phyloP scores from a whole-genome alignment of 2,888 invertebrate genomes.

The Amphimallon solstitiale region DNA sequence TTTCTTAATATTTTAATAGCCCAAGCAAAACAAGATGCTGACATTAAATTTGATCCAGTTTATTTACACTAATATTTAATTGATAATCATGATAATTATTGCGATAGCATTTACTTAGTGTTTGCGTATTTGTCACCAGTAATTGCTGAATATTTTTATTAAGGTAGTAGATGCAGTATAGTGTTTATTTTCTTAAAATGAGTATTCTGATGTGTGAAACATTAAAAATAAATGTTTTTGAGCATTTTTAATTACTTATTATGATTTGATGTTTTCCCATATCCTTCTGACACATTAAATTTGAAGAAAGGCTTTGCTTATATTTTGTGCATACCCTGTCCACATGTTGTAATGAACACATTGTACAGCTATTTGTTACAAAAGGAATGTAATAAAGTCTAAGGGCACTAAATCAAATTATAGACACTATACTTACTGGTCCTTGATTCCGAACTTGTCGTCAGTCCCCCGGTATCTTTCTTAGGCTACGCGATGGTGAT shows the following conservation, averaged over 20 bases:
- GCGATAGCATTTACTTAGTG: slow-evolving; percentile 34
- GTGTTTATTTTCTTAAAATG: slow-evolving; percentile 50
- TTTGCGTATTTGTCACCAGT: slow-evolving; percentile 39
- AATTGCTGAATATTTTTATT: slow-evolving; percentile 37
- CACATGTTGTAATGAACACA: too few relatives aligned
- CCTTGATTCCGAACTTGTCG: too few relatives aligned
- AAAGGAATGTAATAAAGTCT: too few relatives aligned
- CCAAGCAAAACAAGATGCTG: slow-evolving; percentile 10
- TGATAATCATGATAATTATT: slow-evolving; percentile 22
- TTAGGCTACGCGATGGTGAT: too few relatives aligned
- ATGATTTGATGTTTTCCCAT: neutral
- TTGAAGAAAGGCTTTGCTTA: too few relatives aligned
- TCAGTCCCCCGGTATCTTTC: too few relatives aligned
- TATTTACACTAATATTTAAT: slow-evolving; percentile 35
- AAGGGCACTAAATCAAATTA: too few relatives aligned
- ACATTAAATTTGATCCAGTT: slow-evolving; percentile 33
- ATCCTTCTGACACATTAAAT: neutral
- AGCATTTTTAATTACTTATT: slow-evolving; percentile 33
- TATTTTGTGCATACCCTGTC: too few relatives aligned
- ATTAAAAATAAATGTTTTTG: slow-evolving; percentile 39
- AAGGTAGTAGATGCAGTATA: slow-evolving; percentile 44
- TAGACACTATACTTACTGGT: too few relatives aligned
- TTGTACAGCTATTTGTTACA: too few relatives aligned
- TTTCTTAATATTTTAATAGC: slow-evolving; percentile 6
- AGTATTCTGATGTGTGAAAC: slow-evolving; percentile 47